A percentile compares a stretch with the other conserved stretches of the same genome.
These are phyloP conservation scores for Phenganax stokvisi DNA, from an alignment of 92 coral and sea anemone genomes.

Conservation along the genomic window DNA sequence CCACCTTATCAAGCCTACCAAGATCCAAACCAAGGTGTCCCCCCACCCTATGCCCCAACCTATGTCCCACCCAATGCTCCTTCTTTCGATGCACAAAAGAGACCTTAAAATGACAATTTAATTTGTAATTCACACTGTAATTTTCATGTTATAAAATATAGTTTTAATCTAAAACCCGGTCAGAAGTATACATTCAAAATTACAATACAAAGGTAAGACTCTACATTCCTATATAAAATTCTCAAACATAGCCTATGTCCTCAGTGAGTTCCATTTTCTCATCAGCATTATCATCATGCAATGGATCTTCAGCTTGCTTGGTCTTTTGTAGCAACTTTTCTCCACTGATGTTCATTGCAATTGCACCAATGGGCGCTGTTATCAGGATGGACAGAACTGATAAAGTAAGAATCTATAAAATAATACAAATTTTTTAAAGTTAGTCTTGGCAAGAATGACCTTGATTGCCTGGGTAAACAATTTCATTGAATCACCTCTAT, in stretches of 20 bases:
- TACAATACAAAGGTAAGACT: not conserved
- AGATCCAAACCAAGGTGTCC: not conserved
- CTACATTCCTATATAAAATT: slow-evolving; percentile 23
- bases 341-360: slow-evolving; percentile 70
- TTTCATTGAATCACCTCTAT: not conserved
- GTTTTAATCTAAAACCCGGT: not conserved
- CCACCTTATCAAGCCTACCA: slow-evolving; percentile 13
- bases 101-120: not conserved
- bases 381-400: slow-evolving; percentile 90
- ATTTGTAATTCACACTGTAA: not conserved
- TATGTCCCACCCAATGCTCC: slow-evolving; percentile 20
- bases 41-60: slow-evolving; percentile 35
- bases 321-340: slow-evolving; percentile 63
- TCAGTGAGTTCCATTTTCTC: slow-evolving; percentile 28
- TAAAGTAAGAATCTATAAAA: slow-evolving; percentile 71
- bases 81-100: not conserved
- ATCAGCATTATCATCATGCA: slow-evolving; percentile 24
- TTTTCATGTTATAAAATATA: not conserved
- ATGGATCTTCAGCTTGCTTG: slow-evolving; percentile 3
- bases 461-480: not conserved
- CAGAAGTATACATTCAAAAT: not conserved
- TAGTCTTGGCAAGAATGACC: not conserved
- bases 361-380: slow-evolving; percentile 94
- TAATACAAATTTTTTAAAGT: not conserved
- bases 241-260: not conserved